Evolutionary conservation across 2,113 vertebrate genomes (phyloP), one percentile per base, ranked within the genome.

Genomic region (Grallaria varia): DNA sequence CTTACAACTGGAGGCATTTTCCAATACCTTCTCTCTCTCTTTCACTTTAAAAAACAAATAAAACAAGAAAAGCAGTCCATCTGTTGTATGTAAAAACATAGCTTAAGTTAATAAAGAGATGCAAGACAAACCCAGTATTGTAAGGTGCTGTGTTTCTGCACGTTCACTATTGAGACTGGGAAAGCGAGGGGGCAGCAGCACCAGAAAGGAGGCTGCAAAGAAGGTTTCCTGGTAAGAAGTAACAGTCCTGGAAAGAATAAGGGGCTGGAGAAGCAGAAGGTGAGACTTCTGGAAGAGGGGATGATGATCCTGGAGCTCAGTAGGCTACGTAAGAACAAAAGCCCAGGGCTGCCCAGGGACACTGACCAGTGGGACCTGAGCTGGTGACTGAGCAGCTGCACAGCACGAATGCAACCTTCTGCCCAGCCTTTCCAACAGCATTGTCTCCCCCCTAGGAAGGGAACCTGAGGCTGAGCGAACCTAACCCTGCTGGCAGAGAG

Each of bases 361-460:
- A 33, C 16, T 2, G 10, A 27, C 20, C 68, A 39, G 33, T 1
- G 12, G 22, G 10, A 71, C 14, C 30, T 0, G 1, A 77, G 10
- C 62, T 44, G 14, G n/a, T 37, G 33, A 55, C 40, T 3, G 6
- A 84, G 31, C 52, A 62, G 40, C 50, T 50, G 31, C 58, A 35
- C 28, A 35, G 58, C 47, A 76, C 18, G 39, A 59, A 71, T 2
- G 4, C 40, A 35, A 7, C 39, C n/a, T 31, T n/a, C 33, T 19
- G 19, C 49, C 25, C 84, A 75, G 4, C 7, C 30, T 68, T 59
- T 27, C 56, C 4, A 24, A 39, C 10, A 59, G 56, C 56, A 49
- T n/a, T 6, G 55, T 14, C 24, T n/a, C 50, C 49, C 31, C 15
- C 4, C n/a, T n/a, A 20, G n/a, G 39, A 79, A 49, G 21, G 62